These are phyloP conservation scores for Variabilichromis moorii DNA, from an alignment of 2,113 vertebrate species.

Conservation along the genomic window DNA sequence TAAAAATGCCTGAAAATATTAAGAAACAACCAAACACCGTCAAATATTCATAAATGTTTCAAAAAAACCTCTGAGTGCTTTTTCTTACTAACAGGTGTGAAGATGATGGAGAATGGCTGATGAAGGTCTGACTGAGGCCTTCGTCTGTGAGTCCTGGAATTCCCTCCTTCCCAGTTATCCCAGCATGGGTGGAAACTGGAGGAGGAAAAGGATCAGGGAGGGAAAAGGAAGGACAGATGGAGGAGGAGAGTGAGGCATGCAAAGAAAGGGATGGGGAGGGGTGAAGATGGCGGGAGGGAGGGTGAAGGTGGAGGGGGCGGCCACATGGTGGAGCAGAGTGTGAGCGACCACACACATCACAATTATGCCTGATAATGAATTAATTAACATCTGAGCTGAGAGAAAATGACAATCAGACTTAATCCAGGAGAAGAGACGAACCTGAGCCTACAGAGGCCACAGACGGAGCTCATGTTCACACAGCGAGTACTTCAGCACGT, in stretches of 20 bases:
- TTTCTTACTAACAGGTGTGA: not conserved
- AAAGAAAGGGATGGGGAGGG: not conserved
- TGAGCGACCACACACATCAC: not conserved
- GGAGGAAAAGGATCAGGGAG: not conserved
- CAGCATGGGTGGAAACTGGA: not conserved
- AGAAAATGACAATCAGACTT: not conserved
- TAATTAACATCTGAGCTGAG: not conserved
- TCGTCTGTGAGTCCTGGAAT: not conserved
- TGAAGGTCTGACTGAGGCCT: not conserved
- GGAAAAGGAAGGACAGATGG: not conserved
- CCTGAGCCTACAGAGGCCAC: not conserved
- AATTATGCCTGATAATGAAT: not conserved
- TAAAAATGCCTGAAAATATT: not conserved
- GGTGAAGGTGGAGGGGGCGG: not conserved
- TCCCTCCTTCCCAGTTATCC: not conserved
- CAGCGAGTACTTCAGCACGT: not conserved
- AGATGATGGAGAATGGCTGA: not conserved
- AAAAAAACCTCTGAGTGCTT: not conserved
- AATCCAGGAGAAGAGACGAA: not conserved
- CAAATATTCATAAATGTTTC: not conserved
- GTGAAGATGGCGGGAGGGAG: not conserved
- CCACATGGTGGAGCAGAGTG: not conserved
- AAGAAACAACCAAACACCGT: not conserved
- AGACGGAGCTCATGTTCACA: rapidly evolving
- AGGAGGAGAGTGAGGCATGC: not conserved